Base-by-base conservation (phyloP, 2,113 vertebrate genomes). In the Perca fluviatilis region DNA sequence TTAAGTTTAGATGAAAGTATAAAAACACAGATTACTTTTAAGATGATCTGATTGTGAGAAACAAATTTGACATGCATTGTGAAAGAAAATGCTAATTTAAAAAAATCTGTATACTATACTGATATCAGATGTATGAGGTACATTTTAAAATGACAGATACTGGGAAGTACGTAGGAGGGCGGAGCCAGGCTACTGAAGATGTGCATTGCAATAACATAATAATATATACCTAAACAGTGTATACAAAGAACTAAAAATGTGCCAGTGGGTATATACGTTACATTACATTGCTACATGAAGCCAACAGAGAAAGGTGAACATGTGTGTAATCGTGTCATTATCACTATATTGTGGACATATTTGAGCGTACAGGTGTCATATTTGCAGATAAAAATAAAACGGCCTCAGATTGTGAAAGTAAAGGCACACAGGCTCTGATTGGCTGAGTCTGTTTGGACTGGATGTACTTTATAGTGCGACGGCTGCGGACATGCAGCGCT, bases 341-440 rank as follows among this genome's bases (percentile, higher is more conserved):
- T 54, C 53, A 71, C 27, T 33, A 30, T 18, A 78, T 58, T 54
- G 27, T 75, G 46, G 75, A 43, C 46, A 60, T 36, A 62, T 53
- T 15, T 27, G 18, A 49, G 14, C 5, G 1, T 16, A 27, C 19
- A 53, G 33, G 36, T 27, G 47, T 71, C 49, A 14, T 7, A 50
- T 46, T 53, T 25, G 18, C 27, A 64, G n/a, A 76, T 11, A 43
- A 57, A 77, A 65, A 33, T 19, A 36, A 36, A 67, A 57, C 1
- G 19, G 53, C 54, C 43, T 16, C 27, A 66, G 40, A 50, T 46
- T 33, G 33, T 62, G 3, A 50, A 13, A 57, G 18, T 53, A 8
- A 3, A 46, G 12, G 53, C 3, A 14, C 46, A 6, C 47, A 3
- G 13, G 56, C 60, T 21, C 15, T 16, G 47, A 78, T 53, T 51